Percentiles rank a stretch among this genome's conserved stretches.
These are phyloP conservation scores for Rhopilema esculentum DNA, from an alignment of 30 jellyfish, hydroid and myxozoan species.

Conservation along the genomic window DNA sequence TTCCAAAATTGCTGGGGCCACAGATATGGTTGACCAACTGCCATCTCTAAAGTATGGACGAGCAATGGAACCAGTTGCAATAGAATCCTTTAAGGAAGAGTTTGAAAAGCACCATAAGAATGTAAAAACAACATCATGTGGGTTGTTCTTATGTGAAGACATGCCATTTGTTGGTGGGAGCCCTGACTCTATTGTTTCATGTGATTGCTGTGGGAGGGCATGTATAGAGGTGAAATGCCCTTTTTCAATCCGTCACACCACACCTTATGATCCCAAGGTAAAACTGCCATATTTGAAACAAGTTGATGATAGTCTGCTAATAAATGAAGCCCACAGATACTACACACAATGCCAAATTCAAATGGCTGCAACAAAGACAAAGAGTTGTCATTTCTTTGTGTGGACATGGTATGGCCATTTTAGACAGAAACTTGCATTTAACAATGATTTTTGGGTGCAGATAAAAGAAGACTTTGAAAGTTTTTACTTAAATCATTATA, in stretches of 20 bases:
- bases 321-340: slow-evolving; percentile 27
- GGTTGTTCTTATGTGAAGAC: slow-evolving; percentile 28
- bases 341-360: slow-evolving; percentile 48
- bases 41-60: slow-evolving; percentile 74
- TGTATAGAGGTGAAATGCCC: slow-evolving; percentile 42
- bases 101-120: slow-evolving; percentile 32
- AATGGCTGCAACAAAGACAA: slow-evolving; percentile 52
- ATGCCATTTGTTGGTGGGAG: slow-evolving; percentile 59
- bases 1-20: slow-evolving; percentile 41
- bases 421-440: slow-evolving; percentile 11
- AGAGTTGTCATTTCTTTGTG: slow-evolving; percentile 43
- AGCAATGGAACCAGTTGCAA: slow-evolving; percentile 51
- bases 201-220: slow-evolving; percentile 46
- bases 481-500: slow-evolving; percentile 1
- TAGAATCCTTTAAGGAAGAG: slow-evolving; percentile 22
- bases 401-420: slow-evolving; percentile 46
- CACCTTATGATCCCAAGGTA: slow-evolving; percentile 27
- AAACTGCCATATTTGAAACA: slow-evolving; percentile 23
- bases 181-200: slow-evolving; percentile 36
- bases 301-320: not conserved
- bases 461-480: slow-evolving; percentile 1
- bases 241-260: slow-evolving; percentile 12
- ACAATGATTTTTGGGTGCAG: slow-evolving; percentile 19
- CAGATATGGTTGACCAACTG: slow-evolving; percentile 15
- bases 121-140: slow-evolving; percentile 26